A percentile compares a stretch with the other conserved stretches of the same genome.
Evolutionary conservation across 1,140 invertebrate species (phyloP).

Genomic region (Nasonia giraulti): DNA sequence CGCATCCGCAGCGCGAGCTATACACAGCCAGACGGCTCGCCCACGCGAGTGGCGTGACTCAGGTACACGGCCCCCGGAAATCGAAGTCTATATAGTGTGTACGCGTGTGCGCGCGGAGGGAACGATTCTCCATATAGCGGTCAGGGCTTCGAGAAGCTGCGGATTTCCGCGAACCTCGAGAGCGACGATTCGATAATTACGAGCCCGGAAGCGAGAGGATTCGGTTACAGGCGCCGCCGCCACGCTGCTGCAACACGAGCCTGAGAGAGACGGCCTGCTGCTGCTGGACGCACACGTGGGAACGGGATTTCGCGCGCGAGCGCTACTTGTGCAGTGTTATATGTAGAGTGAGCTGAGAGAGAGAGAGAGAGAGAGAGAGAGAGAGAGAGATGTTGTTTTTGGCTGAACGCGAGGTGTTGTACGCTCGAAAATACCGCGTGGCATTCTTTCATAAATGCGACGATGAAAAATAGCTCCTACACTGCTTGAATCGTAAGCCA

Average conservation of each 20-base stretch:
- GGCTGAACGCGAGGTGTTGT: not conserved
- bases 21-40: not conserved
- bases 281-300: not conserved
- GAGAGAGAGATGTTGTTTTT: not conserved
- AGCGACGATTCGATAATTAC: constrained; percentile 13
- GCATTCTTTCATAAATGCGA: no score
- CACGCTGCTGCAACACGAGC: constrained; percentile 6
- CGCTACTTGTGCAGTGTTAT: not conserved
- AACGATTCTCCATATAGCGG: not conserved
- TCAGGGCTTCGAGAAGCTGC: constrained; percentile 14
- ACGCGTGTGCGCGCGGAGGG: not conserved
- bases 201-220: constrained; percentile 24
- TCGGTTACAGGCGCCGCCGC: constrained; percentile 28
- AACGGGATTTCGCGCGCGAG: not conserved
- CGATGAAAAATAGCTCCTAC: no score
- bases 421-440: no score
- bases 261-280: not conserved
- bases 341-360: no score
- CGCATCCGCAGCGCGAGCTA: not conserved
- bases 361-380: not conserved
- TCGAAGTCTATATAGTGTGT: not conserved
- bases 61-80: constrained; percentile 22
- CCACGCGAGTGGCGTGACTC: not conserved
- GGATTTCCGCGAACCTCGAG: constrained; percentile 15
- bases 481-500: not conserved